Conservation (phyloP, 2,113 vertebrate genomes). For the Macquaria australasica region DNA sequence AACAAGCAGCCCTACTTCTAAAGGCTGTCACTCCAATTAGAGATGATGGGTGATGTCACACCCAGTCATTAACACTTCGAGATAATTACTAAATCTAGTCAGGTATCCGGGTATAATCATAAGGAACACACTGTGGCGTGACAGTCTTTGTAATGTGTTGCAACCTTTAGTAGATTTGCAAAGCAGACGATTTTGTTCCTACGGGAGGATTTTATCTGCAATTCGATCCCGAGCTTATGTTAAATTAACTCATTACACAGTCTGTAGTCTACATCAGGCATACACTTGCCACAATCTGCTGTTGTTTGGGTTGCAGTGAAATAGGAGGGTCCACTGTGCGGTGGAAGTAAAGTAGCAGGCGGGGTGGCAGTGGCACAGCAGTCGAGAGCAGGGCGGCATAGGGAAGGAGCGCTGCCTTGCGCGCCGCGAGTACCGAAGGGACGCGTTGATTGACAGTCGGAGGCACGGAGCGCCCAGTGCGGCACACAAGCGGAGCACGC, state of each 20-base stretch:
- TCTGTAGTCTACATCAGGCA: conserved; percentile 8
- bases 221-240: neutral
- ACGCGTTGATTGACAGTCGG: conserved; percentile 71
- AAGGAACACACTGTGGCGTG: neutral
- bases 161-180: neutral
- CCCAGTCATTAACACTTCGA: conserved; percentile 5
- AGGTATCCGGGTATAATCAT: neutral
- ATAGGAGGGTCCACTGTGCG: conserved; percentile 56
- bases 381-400: conserved; percentile 57
- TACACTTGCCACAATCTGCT: conserved; percentile 14
- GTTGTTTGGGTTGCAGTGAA: conserved; percentile 36
- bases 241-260: conserved; percentile 4
- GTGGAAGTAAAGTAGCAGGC: conserved; percentile 42
- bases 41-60: conserved; percentile 14
- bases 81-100: neutral
- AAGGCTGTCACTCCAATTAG: conserved; percentile 3
- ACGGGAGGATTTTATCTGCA: neutral
- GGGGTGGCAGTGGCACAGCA: conserved; percentile 54
- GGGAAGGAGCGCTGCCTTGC: conserved; percentile 47
- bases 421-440: conserved; percentile 60
- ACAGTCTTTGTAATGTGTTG: neutral
- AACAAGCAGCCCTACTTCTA: neutral
- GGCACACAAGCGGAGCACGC: conserved; percentile 58
- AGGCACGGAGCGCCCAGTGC: conserved; percentile 68
- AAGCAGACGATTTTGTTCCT: neutral